These are phyloP conservation scores for Athetis lepigone DNA, from an alignment of 2,888 invertebrate genomes.

Conservation along the genomic window DNA sequence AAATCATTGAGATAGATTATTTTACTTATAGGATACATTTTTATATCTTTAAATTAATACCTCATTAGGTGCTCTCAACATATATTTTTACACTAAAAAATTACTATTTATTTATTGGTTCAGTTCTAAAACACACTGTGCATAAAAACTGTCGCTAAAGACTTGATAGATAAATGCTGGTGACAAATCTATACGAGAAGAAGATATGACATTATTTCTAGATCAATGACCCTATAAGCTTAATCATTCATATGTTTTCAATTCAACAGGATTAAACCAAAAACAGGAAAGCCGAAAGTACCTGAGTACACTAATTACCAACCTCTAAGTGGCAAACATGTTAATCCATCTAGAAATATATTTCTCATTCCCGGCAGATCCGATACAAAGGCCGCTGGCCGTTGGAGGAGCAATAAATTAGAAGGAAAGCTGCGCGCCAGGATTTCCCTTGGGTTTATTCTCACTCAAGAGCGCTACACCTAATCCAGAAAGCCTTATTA, in stretches of 20 bases:
- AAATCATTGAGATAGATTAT: too few species aligned
- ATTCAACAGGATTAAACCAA: slow-evolving; percentile 15
- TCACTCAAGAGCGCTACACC: slow-evolving; percentile 89
- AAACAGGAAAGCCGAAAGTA: slow-evolving; percentile 65
- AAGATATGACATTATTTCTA: not conserved
- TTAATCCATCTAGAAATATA: slow-evolving; percentile 89
- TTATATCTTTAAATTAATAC: too few species aligned
- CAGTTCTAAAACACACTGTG: too few species aligned
- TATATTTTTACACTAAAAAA: not conserved
- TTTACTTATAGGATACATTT: too few species aligned
- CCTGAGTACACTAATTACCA: slow-evolving; percentile 82
- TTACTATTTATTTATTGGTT: too few species aligned
- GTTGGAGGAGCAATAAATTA: slow-evolving; percentile 89
- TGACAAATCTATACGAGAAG: not conserved
- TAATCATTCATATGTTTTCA: slow-evolving; percentile 6
- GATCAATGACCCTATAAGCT: not conserved
- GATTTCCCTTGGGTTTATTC: slow-evolving; percentile 90
- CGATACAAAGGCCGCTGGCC: slow-evolving; percentile 89
- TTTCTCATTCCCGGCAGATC: slow-evolving; percentile 86
- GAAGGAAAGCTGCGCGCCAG: slow-evolving; percentile 89
- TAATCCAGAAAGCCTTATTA: slow-evolving; percentile 91
- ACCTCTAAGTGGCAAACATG: slow-evolving; percentile 82
- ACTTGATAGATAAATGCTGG: too few species aligned
- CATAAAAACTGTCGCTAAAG: too few species aligned
- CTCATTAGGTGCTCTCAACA: too few species aligned